These are phyloP conservation scores for Meteorus cinctellus DNA, from an alignment of 2,888 invertebrate species.

Conservation along the genomic window DNA sequence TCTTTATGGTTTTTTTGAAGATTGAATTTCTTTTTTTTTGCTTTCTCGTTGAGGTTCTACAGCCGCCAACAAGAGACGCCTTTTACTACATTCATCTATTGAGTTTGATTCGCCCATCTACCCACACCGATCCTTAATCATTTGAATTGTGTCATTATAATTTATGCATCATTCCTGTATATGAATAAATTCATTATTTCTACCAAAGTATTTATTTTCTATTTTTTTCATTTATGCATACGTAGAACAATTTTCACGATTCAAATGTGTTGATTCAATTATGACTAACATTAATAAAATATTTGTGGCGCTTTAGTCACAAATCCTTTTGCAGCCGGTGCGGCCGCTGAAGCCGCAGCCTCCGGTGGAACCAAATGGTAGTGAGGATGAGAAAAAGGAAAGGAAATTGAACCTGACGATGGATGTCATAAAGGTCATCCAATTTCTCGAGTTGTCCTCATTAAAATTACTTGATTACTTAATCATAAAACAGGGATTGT, in stretches of 20 bases:
- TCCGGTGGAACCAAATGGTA: constrained; percentile 68
- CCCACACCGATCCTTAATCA: not conserved
- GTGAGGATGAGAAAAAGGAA: constrained; percentile 51
- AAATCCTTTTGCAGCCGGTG: constrained; percentile 68
- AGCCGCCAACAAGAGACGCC: constrained; percentile 41
- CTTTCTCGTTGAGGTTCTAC: constrained; percentile 4
- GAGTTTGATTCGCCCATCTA: constrained; percentile 13
- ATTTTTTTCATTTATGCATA: constrained; percentile 21
- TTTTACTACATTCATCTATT: constrained; percentile 34
- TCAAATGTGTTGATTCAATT: not conserved
- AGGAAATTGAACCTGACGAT: constrained; percentile 4
- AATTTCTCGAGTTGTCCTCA: not conserved
- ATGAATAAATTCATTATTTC: constrained; percentile 37
- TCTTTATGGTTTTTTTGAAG: constrained; percentile 17
- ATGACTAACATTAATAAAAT: not conserved
- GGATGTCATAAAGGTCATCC: constrained; percentile 22
- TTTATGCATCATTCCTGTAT: constrained; percentile 35
- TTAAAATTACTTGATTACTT: constrained; percentile 9
- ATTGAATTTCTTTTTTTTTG: constrained; percentile 7
- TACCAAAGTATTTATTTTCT: constrained; percentile 12
- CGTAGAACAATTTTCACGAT: not conserved
- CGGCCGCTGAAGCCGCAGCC: constrained; percentile 59
- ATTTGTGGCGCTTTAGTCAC: constrained; percentile 56
- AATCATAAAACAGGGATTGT: constrained; percentile 13
- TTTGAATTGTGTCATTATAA: constrained; percentile 9